Evolutionary conservation across 2,888 invertebrate genomes (phyloP).

Genomic region (Rotaria macrura): DNA sequence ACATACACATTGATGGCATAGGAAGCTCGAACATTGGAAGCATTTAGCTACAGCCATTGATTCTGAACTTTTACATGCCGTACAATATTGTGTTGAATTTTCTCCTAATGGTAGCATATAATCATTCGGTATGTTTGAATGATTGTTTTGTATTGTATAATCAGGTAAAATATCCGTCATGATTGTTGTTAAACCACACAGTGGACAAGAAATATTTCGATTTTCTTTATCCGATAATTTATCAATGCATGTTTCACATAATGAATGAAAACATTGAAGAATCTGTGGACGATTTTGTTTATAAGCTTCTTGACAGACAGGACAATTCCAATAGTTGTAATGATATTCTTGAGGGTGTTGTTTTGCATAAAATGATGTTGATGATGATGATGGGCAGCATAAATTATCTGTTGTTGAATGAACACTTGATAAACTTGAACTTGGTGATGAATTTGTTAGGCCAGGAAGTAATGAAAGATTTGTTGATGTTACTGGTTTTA

Average conservation of each 20-base stretch:
- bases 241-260: slow-evolving; percentile 71
- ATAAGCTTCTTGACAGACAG: not conserved
- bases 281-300: slow-evolving; percentile 35
- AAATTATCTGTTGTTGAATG: not conserved
- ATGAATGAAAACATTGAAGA: slow-evolving; percentile 58
- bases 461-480: not conserved
- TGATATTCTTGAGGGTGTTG: slow-evolving; percentile 11
- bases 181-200: slow-evolving; percentile 50
- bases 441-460: not conserved
- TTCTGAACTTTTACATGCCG: slow-evolving; percentile 88
- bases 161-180: not conserved
- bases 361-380: not conserved
- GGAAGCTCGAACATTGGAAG: slow-evolving; percentile 82
- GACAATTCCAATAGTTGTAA: not conserved
- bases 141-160: slow-evolving; percentile 12
- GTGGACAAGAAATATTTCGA: slow-evolving; percentile 54
- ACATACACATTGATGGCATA: slow-evolving; percentile 83
- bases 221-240: slow-evolving; percentile 48
- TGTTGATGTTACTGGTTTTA: not conserved
- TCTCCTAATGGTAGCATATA: not conserved
- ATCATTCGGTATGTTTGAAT: not conserved
- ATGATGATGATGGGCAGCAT: slow-evolving; percentile 3
- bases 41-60: slow-evolving; percentile 76
- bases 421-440: not conserved
- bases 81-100: slow-evolving; percentile 55